Conservation (phyloP, 2,888 invertebrate species). For the Trypoxylon attenuatum region DNA sequence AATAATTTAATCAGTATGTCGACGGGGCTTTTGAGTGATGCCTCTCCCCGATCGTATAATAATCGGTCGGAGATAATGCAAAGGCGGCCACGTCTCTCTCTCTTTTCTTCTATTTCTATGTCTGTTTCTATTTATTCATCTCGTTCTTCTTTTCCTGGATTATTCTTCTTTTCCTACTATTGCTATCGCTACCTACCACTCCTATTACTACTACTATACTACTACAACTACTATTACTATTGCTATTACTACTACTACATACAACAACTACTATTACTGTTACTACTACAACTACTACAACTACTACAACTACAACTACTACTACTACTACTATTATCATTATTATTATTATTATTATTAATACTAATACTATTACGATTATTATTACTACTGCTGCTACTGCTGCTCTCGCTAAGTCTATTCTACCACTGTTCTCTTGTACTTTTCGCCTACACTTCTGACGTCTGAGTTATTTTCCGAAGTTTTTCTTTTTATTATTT, state of each 20-base stretch:
- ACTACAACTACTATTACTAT: neutral
- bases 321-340: neutral
- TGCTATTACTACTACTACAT: neutral
- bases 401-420: neutral
- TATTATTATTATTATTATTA: neutral
- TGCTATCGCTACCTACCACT: neutral
- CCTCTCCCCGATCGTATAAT: constrained; percentile 53
- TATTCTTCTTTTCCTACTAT: neutral
- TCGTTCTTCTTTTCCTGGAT: neutral
- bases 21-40: constrained; percentile 66
- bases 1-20: constrained; percentile 56
- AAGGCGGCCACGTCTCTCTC: constrained; percentile 15
- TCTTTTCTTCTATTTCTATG: constrained; percentile 4
- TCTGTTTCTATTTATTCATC: neutral
- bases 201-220: neutral
- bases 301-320: neutral
- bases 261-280: no score
- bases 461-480: constrained; percentile 19
- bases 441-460: neutral
- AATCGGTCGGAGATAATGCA: constrained; percentile 8
- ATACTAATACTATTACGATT: neutral
- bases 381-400: neutral
- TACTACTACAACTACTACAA: neutral
- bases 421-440: constrained; percentile 12
- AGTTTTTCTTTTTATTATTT: constrained; percentile 8